Conservation (phyloP, 2,113 vertebrate genomes). For the Aepyceros melampus region DNA sequence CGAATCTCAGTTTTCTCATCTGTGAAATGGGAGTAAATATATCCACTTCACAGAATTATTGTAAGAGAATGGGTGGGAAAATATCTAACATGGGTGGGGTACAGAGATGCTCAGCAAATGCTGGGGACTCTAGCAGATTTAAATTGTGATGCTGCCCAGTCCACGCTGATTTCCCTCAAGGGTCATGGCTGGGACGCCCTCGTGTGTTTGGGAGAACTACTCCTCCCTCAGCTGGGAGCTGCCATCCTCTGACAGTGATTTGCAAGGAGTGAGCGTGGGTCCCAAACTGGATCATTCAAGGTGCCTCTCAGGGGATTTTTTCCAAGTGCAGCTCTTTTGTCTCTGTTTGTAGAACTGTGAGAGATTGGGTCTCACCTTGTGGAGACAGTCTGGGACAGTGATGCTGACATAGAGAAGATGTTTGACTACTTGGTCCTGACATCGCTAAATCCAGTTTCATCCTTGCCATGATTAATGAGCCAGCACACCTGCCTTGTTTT, state of each 20-base stretch:
- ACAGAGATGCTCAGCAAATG: not conserved
- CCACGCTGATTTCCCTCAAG: fast-evolving
- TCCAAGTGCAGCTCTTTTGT: not conserved
- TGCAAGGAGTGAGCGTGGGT: not conserved
- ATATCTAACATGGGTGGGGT: not conserved
- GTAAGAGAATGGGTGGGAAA: not conserved
- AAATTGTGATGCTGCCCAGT: not conserved
- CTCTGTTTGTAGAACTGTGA: not conserved
- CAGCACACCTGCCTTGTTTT: not conserved
- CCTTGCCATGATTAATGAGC: not conserved
- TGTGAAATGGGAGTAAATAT: not conserved
- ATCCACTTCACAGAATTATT: not conserved
- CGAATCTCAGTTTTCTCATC: not conserved
- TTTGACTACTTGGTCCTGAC: not conserved
- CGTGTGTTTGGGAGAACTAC: not conserved
- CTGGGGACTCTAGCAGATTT: not conserved
- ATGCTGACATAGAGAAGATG: not conserved
- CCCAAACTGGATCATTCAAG: not conserved
- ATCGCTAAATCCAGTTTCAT: not conserved
- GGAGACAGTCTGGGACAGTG: not conserved
- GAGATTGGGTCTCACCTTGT: not conserved
- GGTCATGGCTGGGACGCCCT: not conserved
- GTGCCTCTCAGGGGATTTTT: not conserved
- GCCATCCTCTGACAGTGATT: not conserved
- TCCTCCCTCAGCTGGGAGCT: not conserved